Base-by-base conservation (phyloP, 2,797 vertebrate genomes). In the Carapus acus region DNA sequence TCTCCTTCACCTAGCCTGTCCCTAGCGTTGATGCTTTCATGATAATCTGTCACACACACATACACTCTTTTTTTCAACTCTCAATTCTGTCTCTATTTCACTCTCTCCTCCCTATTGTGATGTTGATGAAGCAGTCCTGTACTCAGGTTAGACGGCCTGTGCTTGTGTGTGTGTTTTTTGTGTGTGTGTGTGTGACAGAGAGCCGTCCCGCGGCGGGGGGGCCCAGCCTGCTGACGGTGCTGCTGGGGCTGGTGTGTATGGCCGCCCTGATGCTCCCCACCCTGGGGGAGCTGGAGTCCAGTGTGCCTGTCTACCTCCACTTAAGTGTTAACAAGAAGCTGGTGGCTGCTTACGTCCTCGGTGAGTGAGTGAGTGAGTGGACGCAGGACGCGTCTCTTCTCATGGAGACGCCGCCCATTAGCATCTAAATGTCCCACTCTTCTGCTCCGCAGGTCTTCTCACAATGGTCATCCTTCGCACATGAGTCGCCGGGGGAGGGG, bases 241-340 rank as follows among this genome's bases (percentile, higher is more conserved):
- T 99, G 88, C 88, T 98, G 41, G 96, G 92, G 70, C 84, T 97
- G 59, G 88, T 95, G 76, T 98, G 96, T 78, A 88, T 98, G 57
- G 92, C 88, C 21, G 95, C 92, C 78, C 91, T 99, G 58, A 97
- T 98, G 94, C 93, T 99, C 79, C 96, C 96, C 8, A 97, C 96
- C 1, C 77, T 95, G 81, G 96, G 96, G 79, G 96, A 99, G 86
- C 84, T 92, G 84, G 95, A 94, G 86, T 94, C 94, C 77, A 87
- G 93, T 80, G 94, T 97, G 91, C 96, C 96, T 92, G 90, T 97
- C 93, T 97, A 97, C 94, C 95, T 99, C 93, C 95, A 98, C 85
- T 92, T 99, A 93, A 99, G 94, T 91, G 92, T 97, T 90, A 98
- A 97, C 91, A 97, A 98, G 81, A 99, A 99, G 89, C 90, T 99